These are phyloP conservation scores for Anarrhichthys ocellatus DNA, from an alignment of 2,113 vertebrate genomes.

Conservation along the genomic window DNA sequence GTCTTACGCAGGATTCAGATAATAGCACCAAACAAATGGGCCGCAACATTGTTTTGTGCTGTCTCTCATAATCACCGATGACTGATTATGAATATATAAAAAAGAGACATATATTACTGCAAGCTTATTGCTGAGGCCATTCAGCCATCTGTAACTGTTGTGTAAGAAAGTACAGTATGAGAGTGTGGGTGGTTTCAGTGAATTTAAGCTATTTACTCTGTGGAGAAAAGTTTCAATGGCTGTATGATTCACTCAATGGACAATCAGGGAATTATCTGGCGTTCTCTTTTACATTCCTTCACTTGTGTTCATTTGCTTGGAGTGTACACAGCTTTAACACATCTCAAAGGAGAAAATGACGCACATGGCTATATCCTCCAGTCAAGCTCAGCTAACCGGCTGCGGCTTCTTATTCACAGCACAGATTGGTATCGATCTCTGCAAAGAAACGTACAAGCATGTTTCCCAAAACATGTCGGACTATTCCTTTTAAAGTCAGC, in stretches of 20 bases:
- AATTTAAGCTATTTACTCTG: constrained; percentile 23
- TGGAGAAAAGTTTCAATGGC: not conserved
- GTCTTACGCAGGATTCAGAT: constrained; percentile 39
- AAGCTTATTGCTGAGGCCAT: constrained; percentile 41
- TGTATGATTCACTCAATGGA: constrained; percentile 13
- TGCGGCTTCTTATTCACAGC: not conserved
- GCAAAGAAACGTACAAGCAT: not conserved
- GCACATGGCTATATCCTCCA: constrained; percentile 6
- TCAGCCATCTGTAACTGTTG: constrained; percentile 54
- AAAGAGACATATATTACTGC: constrained; percentile 39
- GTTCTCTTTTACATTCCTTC: not conserved
- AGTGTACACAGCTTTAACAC: not conserved
- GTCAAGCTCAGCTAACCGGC: not conserved
- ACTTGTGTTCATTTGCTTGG: not conserved
- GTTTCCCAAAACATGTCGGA: not conserved
- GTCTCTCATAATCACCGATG: constrained; percentile 33
- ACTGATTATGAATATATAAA: constrained; percentile 40
- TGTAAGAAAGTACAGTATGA: constrained; percentile 27
- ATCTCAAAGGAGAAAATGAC: not conserved
- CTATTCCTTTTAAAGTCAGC: not conserved
- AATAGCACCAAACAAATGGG: constrained; percentile 43
- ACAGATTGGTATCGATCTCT: not conserved
- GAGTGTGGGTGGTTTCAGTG: constrained; percentile 41
- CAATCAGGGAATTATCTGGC: constrained; percentile 10
- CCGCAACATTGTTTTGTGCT: not conserved